Conservation (phyloP, 2,113 vertebrate genomes). For the Podiceps cristatus region DNA sequence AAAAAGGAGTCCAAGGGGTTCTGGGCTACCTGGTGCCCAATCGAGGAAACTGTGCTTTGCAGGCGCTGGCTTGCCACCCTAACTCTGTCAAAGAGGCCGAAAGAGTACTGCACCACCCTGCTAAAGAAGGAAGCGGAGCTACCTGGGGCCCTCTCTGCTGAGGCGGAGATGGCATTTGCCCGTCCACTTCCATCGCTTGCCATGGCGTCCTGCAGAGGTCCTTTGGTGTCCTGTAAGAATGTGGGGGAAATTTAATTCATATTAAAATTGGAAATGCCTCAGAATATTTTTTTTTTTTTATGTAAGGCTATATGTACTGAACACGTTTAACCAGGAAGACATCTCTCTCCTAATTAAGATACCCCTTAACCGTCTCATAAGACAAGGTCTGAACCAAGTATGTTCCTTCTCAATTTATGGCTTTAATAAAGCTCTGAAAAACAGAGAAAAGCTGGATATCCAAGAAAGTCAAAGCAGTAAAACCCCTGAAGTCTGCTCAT, state of each 20-base stretch:
- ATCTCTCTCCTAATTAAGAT: background rate
- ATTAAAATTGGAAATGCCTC: background rate
- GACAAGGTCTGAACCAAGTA: background rate
- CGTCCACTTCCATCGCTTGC: constrained; percentile 80
- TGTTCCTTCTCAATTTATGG: background rate
- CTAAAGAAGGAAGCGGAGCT: constrained; percentile 88
- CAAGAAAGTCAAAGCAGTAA: background rate
- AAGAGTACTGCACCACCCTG: constrained; percentile 78
- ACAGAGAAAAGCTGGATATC: background rate
- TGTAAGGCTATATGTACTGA: fast-evolving
- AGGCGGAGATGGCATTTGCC: constrained; percentile 53
- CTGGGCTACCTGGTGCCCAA: constrained; percentile 88
- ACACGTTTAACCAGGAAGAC: fast-evolving
- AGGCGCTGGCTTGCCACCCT: constrained; percentile 78
- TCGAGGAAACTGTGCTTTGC: constrained; percentile 82
- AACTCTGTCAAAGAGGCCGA: constrained; percentile 79
- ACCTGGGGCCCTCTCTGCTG: constrained; percentile 91
- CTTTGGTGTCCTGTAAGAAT: constrained; percentile 82
- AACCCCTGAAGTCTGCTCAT: background rate
- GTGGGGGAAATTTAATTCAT: background rate
- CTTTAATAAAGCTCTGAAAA: background rate
- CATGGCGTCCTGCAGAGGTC: constrained; percentile 66
- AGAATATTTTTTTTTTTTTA: background rate
- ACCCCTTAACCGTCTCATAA: fast-evolving
- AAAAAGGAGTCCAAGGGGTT: constrained; percentile 92